phyloP scores from a whole-genome alignment of 53 echinoderm and acorn worm genomes.

The Arbacia lixula region DNA sequence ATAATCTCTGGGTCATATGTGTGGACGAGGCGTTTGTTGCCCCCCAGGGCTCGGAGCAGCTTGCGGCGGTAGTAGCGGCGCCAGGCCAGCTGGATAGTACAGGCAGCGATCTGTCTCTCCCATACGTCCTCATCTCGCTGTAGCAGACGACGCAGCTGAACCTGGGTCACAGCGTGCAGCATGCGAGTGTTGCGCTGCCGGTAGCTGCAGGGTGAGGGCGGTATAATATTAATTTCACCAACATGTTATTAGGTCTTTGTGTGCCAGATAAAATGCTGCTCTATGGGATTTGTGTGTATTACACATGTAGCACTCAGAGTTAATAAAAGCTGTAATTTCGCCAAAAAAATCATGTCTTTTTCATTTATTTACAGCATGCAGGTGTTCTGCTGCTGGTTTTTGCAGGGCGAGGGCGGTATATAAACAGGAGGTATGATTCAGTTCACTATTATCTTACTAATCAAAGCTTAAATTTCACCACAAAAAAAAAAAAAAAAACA shows the following conservation, averaged over 20 bases:
- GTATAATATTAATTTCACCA: too few species aligned
- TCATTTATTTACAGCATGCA: too few species aligned
- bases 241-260: background rate
- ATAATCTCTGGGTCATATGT: constrained; percentile 64
- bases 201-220: background rate
- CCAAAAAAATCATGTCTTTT: too few species aligned
- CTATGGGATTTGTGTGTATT: too few species aligned
- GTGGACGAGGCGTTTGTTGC: constrained; percentile 54
- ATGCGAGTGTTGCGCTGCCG: constrained; percentile 39
- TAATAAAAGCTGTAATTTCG: background rate
- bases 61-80: constrained; percentile 49
- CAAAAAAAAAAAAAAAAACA: too few species aligned
- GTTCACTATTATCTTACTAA: too few species aligned
- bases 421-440: too few species aligned
- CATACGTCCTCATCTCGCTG: constrained; percentile 25
- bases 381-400: too few species aligned
- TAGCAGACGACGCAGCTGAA: constrained; percentile 12
- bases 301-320: background rate
- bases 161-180: constrained; percentile 22
- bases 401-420: too few species aligned
- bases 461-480: too few species aligned
- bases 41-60: constrained; percentile 50
- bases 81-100: constrained; percentile 76
- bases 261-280: too few species aligned
- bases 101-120: constrained; percentile 71